Percentiles rank a stretch among this genome's conserved stretches.
These are phyloP conservation scores for Timema podura DNA, from an alignment of 2,888 invertebrate species.

Conservation along the genomic window DNA sequence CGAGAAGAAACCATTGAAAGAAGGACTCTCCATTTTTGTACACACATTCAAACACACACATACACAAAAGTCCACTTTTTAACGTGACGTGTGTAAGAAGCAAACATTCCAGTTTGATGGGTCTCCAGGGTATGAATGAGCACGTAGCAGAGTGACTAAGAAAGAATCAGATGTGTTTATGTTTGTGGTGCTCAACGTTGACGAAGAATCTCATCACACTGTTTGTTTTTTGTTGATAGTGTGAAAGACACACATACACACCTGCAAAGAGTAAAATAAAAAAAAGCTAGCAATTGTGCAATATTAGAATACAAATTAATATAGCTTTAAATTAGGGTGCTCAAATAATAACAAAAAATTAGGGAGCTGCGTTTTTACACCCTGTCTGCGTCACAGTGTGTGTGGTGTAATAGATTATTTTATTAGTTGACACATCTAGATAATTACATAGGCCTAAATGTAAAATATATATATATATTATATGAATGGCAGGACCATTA, in stretches of 20 bases:
- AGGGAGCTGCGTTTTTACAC: slow-evolving; percentile 34
- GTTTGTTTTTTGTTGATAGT: slow-evolving; percentile 24
- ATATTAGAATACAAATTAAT: slow-evolving; percentile 33
- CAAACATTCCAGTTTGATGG: too few species aligned
- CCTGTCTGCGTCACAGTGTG: slow-evolving; percentile 28
- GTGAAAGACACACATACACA: slow-evolving; percentile 23
- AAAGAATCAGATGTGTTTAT: slow-evolving; percentile 15
- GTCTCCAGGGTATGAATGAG: too few species aligned
- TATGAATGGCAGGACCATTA: slow-evolving; percentile 33
- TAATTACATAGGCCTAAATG: slow-evolving; percentile 33
- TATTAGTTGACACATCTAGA: slow-evolving; percentile 33
- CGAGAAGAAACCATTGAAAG: too few species aligned
- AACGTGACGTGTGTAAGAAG: not conserved
- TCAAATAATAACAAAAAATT: slow-evolving; percentile 31
- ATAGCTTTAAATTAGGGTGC: slow-evolving; percentile 36
- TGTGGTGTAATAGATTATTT: slow-evolving; percentile 32
- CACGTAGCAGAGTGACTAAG: not conserved
- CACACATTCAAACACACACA: not conserved
- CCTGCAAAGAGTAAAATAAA: slow-evolving; percentile 16
- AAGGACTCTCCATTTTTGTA: too few species aligned
- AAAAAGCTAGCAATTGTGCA: slow-evolving; percentile 32
- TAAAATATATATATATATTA: slow-evolving; percentile 27
- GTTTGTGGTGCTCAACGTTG: slow-evolving; percentile 24
- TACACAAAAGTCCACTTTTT: slow-evolving; percentile 22
- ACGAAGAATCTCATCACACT: slow-evolving; percentile 18